A percentile compares a stretch with the other conserved stretches of the same genome.
Conservation (phyloP, 2,113 vertebrate genomes). For the Gymnobelideus leadbeateri region DNA sequence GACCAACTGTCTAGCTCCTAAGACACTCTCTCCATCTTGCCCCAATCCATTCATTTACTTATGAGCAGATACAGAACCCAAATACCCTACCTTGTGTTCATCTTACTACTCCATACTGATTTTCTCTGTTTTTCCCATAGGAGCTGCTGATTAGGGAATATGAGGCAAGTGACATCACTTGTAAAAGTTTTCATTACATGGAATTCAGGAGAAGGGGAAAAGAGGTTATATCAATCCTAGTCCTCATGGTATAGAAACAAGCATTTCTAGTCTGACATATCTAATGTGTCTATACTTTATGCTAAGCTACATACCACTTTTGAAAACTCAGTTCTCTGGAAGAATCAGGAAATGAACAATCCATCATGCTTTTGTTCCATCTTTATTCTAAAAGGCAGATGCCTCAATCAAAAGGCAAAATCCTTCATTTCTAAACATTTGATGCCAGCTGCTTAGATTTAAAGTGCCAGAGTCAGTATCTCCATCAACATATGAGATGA, state of each 20-base stretch:
- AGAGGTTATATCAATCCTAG: not conserved
- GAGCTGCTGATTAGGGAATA: not conserved
- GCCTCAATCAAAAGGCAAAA: not conserved
- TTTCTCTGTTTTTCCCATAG: not conserved
- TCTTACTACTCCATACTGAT: not conserved
- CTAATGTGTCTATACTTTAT: not conserved
- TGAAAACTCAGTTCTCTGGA: not conserved
- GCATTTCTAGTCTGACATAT: not conserved
- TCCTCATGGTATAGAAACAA: not conserved
- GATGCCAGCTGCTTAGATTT: not conserved
- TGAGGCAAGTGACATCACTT: not conserved
- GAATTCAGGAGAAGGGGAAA: not conserved
- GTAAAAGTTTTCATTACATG: not conserved
- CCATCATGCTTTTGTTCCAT: not conserved
- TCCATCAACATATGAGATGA: not conserved
- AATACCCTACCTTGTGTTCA: not conserved
- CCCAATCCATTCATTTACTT: not conserved
- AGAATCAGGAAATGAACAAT: not conserved
- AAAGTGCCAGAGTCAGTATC: not conserved
- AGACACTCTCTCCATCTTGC: not conserved
- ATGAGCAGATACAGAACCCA: not conserved
- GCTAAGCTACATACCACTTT: not conserved
- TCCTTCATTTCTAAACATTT: not conserved
- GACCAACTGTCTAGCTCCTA: not conserved
- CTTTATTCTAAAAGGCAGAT: not conserved